Percentiles rank a stretch among this genome's conserved stretches.
Evolutionary conservation across 2,888 invertebrate species (phyloP).

Genomic region (Electrophaes corylata): DNA sequence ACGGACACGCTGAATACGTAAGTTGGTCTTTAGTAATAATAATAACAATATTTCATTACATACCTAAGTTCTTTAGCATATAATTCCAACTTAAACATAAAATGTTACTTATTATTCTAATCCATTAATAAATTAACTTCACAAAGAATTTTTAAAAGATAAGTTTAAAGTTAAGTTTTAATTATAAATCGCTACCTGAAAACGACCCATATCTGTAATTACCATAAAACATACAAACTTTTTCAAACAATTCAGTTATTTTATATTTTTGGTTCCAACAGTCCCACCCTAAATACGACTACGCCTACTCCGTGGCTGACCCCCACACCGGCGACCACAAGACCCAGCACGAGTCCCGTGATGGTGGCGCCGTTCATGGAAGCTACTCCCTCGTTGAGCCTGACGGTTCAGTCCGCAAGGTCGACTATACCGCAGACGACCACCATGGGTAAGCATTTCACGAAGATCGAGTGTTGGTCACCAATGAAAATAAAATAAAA

Average conservation of each 20-base stretch:
- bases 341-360: constrained; percentile 84
- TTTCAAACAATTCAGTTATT: background rate
- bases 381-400: constrained; percentile 87
- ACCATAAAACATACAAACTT: too few relatives aligned
- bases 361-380: constrained; percentile 87
- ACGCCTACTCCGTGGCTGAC: constrained; percentile 85
- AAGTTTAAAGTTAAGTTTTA: too few relatives aligned
- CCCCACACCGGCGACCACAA: constrained; percentile 86
- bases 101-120: too few relatives aligned
- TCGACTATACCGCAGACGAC: constrained; percentile 86
- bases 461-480: too few relatives aligned
- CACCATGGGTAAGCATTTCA: constrained; percentile 78
- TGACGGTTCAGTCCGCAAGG: constrained; percentile 86
- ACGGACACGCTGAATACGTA: constrained; percentile 66
- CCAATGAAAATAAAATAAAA: background rate
- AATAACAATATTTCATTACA: too few relatives aligned
- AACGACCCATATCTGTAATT: too few relatives aligned
- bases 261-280: constrained; percentile 45
- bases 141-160: too few relatives aligned
- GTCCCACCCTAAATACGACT: constrained; percentile 86
- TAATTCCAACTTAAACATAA: too few relatives aligned
- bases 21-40: too few relatives aligned
- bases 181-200: too few relatives aligned
- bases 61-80: too few relatives aligned
- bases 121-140: too few relatives aligned